Conservation (phyloP, 2,888 invertebrate species). For the Craniophora ligustri region DNA sequence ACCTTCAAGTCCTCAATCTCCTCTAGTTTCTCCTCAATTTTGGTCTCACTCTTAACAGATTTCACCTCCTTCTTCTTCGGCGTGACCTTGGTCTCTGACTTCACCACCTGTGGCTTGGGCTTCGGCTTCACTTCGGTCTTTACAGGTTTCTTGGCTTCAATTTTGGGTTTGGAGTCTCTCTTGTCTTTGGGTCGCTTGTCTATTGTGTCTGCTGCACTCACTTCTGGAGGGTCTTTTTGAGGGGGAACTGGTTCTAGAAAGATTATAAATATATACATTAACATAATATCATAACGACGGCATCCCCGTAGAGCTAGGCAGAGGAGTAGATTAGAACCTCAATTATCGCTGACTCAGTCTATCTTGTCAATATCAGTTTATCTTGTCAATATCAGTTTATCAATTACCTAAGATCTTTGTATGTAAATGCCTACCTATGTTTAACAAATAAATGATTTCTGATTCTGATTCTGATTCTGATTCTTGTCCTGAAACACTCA, state of each 20-base stretch:
- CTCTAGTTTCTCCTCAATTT: slow-evolving; percentile 59
- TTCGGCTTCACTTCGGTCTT: slow-evolving; percentile 52
- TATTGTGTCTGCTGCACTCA: slow-evolving; percentile 73
- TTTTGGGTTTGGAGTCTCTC: slow-evolving; percentile 53
- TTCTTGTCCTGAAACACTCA: too few relatives aligned
- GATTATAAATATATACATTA: not conserved
- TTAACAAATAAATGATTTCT: too few relatives aligned
- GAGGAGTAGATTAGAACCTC: too few relatives aligned
- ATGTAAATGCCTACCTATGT: too few relatives aligned
- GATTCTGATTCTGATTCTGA: too few relatives aligned
- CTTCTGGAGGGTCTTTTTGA: slow-evolving; percentile 75
- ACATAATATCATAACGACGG: too few relatives aligned
- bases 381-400: too few relatives aligned
- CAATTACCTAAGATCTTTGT: too few relatives aligned
- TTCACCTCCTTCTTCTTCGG: slow-evolving; percentile 65
- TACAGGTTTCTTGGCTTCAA: slow-evolving; percentile 50
- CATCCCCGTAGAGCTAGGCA: too few relatives aligned
- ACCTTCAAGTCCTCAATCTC: slow-evolving; percentile 42
- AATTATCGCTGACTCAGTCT: too few relatives aligned
- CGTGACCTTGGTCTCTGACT: slow-evolving; percentile 56
- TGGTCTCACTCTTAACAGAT: slow-evolving; percentile 63
- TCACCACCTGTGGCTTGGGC: slow-evolving; percentile 34
- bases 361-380: too few relatives aligned
- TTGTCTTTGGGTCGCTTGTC: slow-evolving; percentile 61
- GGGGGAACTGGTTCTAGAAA: slow-evolving; percentile 64